Conservation (phyloP, 2,888 invertebrate species). For the Pogonocherus hispidulus region DNA sequence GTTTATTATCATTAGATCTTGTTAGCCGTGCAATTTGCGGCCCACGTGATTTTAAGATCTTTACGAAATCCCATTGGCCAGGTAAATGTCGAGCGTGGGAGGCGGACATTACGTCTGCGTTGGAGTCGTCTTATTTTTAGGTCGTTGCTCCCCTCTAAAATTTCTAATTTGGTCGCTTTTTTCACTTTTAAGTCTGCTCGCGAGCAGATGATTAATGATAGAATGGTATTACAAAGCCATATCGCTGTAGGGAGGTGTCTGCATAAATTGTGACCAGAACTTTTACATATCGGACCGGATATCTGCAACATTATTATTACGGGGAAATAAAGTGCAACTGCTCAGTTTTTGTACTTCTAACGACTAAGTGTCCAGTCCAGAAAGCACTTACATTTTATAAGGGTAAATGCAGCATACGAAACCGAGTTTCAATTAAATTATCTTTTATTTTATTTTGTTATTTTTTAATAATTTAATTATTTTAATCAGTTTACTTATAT, state of each 20-base stretch:
- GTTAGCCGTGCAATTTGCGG: slow-evolving; percentile 55
- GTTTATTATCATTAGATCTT: slow-evolving; percentile 56
- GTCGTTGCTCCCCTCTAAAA: slow-evolving; percentile 59
- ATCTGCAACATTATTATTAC: neutral
- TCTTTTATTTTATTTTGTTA: no score
- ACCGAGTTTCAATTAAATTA: no score
- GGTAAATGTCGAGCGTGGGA: slow-evolving; percentile 61
- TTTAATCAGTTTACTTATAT: no score
- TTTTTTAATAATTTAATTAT: no score
- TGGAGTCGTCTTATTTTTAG: slow-evolving; percentile 63
- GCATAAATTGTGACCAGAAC: neutral
- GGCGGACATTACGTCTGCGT: slow-evolving; percentile 57
- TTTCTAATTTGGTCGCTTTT: slow-evolving; percentile 44
- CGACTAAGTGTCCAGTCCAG: no score
- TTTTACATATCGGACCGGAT: neutral
- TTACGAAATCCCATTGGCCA: slow-evolving; percentile 64
- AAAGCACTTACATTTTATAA: no score
- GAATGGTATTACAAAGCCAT: neutral
- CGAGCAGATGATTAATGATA: neutral
- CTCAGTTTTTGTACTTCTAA: no score
- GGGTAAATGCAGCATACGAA: no score
- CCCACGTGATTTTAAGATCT: slow-evolving; percentile 57
- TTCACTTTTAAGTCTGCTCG: slow-evolving; percentile 26
- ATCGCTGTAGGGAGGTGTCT: neutral
- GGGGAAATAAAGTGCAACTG: no score